phyloP scores from a whole-genome alignment of 1,140 invertebrate genomes.

The Spodoptera frugiperda region DNA sequence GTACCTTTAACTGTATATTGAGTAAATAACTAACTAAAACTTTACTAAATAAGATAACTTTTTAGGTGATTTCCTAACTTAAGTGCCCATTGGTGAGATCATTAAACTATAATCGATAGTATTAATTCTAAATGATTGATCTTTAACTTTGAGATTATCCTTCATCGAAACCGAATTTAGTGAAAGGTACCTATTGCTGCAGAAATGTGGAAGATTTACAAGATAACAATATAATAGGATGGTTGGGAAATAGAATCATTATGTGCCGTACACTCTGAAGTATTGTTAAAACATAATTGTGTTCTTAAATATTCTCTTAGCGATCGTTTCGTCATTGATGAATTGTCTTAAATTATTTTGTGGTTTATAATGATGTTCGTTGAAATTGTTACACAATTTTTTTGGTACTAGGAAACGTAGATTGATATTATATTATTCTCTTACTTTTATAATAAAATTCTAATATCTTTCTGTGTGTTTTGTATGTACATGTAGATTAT shows the following conservation, averaged over 20 bases:
- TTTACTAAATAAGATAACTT: too few species aligned
- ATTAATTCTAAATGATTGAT: constrained; percentile 32
- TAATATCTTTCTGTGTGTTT: too few species aligned
- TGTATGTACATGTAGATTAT: too few species aligned
- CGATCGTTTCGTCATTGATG: constrained; percentile 14
- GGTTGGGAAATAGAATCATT: constrained; percentile 42
- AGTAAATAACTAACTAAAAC: too few species aligned
- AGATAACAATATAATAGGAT: constrained; percentile 48
- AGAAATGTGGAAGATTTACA: constrained; percentile 48
- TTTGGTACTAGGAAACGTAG: too few species aligned
- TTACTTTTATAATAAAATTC: too few species aligned
- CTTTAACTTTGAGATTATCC: constrained; percentile 22
- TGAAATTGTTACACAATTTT: too few species aligned
- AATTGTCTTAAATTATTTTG: background rate
- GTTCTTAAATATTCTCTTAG: constrained; percentile 41
- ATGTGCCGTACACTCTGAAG: constrained; percentile 20
- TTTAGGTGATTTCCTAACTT: too few species aligned
- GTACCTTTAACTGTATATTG: too few species aligned
- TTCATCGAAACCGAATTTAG: constrained; percentile 19
- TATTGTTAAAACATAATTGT: constrained; percentile 41
- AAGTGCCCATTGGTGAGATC: too few species aligned
- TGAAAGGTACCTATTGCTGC: constrained; percentile 49
- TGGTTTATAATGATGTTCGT: background rate
- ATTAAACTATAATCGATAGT: constrained; percentile 2
- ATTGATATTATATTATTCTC: too few species aligned